These are phyloP conservation scores for Geotrypetes seraphini DNA, from an alignment of 2,797 vertebrate genomes.

Conservation along the genomic window DNA sequence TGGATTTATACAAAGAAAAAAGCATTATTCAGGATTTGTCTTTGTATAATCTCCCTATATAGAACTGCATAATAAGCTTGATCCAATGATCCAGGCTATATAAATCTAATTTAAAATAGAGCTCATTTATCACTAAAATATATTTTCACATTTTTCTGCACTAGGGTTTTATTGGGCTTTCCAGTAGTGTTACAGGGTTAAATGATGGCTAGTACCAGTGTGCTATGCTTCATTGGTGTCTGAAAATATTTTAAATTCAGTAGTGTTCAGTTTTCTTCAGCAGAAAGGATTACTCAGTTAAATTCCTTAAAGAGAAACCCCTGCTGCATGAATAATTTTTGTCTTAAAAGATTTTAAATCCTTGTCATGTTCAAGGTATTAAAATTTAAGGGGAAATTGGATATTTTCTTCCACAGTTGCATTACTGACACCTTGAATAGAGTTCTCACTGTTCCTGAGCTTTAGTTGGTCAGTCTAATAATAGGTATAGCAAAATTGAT, in stretches of 20 bases:
- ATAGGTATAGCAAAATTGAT: constrained; percentile 1
- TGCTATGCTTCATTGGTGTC: constrained; percentile 16
- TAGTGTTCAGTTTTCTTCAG: constrained; percentile 23
- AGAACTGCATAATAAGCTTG: too few relatives aligned
- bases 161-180: constrained; percentile 20
- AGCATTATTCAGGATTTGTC: too few relatives aligned
- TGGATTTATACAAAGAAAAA: too few relatives aligned
- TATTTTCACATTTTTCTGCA: too few relatives aligned
- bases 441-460: constrained; percentile 16
- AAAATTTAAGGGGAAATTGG: neutral
- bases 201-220: constrained; percentile 6
- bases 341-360: constrained; percentile 13
- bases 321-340: constrained; percentile 5
- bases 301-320: constrained; percentile 19
- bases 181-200: constrained; percentile 14
- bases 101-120: too few relatives aligned
- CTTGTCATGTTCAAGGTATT: constrained; percentile 11
- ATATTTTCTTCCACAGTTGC: constrained; percentile 10
- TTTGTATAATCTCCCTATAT: too few relatives aligned
- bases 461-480: constrained; percentile 27
- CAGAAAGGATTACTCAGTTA: constrained; percentile 10
- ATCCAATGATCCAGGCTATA: too few relatives aligned
- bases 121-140: too few relatives aligned
- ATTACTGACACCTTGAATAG: constrained; percentile 18
- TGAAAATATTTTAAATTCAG: constrained; percentile 14